Evolutionary conservation across 92 coral and sea anemone genomes (phyloP), one percentile per base, ranked within the genome.

Genomic region (Virgularia gustaviana): DNA sequence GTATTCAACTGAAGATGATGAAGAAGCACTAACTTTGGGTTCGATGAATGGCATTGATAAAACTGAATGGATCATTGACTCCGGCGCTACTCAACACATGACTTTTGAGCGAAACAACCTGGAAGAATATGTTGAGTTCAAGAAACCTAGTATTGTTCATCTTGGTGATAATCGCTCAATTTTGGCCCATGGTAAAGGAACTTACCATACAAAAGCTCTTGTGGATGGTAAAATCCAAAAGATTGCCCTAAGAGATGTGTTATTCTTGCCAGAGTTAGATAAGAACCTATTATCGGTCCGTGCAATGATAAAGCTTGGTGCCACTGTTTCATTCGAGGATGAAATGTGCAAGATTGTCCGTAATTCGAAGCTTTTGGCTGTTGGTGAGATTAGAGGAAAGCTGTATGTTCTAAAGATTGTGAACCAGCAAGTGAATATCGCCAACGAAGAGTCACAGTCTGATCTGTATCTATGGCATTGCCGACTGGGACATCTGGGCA

Each of bases 401-500:
- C 45, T 39, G 8, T 39, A 47, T 15, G 22, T 47, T 15, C 22
- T 47, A 25, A 47, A 47, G 55, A 47, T 47, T 47, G 18, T 47
- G 15, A 36, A 54, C 23, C 49, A 71, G 65, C 45, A 70, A 47
- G 59, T 75, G 59, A 62, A 62, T 32, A 18, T 75, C 20, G 80
- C 80, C 32, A 61, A 45, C 20, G 72, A 76, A 36, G 73, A 63
- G 10, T 57, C 65, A 18, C n/a, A n/a, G n/a, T 63, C 72, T 37
- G 42, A 62, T 76, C 27, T 76, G 51, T 22, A 47, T 13, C 27
- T 76, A 31, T 76, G 81, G 81, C 73, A 76, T 6, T 76, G 34
- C 63, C 73, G 73, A n/a, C 42, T 20, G 47, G 81, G 78, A 22
- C 78, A 73, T 36, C 57, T 57, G 51, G 70, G 55, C 4, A 73